Percentiles rank a stretch among this genome's conserved stretches.
These are phyloP conservation scores for Triplophysa dalaica DNA, from an alignment of 2,113 vertebrate genomes.

Conservation along the genomic window DNA sequence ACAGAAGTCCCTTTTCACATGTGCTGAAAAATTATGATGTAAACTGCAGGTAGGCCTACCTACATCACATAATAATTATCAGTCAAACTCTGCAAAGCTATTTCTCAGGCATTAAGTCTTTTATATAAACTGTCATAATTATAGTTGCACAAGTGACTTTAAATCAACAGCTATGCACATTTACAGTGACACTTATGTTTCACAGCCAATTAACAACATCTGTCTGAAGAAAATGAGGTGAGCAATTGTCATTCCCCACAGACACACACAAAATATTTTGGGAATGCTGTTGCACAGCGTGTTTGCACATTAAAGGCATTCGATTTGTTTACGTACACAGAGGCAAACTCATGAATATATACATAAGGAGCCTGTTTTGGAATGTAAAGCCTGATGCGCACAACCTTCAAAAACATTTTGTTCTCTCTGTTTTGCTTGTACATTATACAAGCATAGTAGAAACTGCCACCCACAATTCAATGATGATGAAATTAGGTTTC, in stretches of 20 bases:
- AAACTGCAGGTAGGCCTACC: too few relatives aligned
- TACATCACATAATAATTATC: not conserved
- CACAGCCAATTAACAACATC: slow-evolving; percentile 20
- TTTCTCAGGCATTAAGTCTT: not conserved
- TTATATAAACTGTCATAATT: not conserved
- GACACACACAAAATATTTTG: slow-evolving; percentile 13
- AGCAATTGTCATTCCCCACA: slow-evolving; percentile 35
- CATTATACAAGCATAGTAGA: not conserved
- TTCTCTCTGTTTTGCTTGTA: not conserved
- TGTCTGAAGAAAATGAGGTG: not conserved
- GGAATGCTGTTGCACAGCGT: not conserved
- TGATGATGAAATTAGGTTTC: not conserved
- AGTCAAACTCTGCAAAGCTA: not conserved
- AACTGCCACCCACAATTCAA: not conserved
- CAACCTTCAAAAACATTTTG: slow-evolving; percentile 28
- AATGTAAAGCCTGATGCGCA: slow-evolving; percentile 43
- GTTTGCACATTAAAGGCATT: slow-evolving; percentile 47
- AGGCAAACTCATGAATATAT: slow-evolving; percentile 60
- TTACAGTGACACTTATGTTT: slow-evolving; percentile 14
- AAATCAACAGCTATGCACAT: slow-evolving; percentile 23
- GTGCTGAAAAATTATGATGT: not conserved
- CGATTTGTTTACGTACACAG: slow-evolving; percentile 43
- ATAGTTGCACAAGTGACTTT: slow-evolving; percentile 16
- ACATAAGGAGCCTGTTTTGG: slow-evolving; percentile 16
- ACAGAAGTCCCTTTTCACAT: not conserved